Percentiles rank a stretch among this genome's conserved stretches.
Conservation (phyloP, 2,888 invertebrate genomes). For the Tortricodes alternella region DNA sequence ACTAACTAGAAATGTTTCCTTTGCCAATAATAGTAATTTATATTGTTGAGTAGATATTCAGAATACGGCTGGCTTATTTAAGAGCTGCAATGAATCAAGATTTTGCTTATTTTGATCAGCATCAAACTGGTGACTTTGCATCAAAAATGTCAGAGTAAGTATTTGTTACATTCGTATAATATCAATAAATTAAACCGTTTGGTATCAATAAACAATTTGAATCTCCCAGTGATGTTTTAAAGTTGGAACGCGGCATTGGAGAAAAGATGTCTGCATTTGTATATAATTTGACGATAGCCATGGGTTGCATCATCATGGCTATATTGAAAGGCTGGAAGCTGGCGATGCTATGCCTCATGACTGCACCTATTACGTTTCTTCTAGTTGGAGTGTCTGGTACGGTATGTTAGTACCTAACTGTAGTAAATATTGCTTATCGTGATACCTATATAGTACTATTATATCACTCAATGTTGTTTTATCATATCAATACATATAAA, state of each 20-base stretch:
- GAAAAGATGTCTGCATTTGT: constrained; percentile 89
- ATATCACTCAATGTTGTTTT: too few relatives aligned
- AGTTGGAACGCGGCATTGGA: constrained; percentile 90
- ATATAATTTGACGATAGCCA: constrained; percentile 85
- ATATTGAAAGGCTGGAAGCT: constrained; percentile 90
- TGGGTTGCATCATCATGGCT: constrained; percentile 85
- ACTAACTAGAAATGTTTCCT: not conserved
- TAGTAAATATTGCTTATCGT: too few relatives aligned
- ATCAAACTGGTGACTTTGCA: constrained; percentile 87
- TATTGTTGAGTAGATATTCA: constrained; percentile 72
- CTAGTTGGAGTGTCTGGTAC: constrained; percentile 84
- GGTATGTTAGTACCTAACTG: constrained; percentile 56
- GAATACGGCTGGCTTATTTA: constrained; percentile 84
- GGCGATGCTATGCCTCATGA: constrained; percentile 87
- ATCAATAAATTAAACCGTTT: not conserved
- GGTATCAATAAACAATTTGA: not conserved
- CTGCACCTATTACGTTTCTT: constrained; percentile 85
- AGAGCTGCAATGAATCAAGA: constrained; percentile 86
- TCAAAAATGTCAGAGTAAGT: constrained; percentile 89
- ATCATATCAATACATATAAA: too few relatives aligned
- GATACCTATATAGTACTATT: too few relatives aligned
- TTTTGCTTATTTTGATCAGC: constrained; percentile 86
- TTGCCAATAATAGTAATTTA: not conserved
- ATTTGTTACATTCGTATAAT: constrained; percentile 3
- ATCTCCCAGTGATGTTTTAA: constrained; percentile 84